A percentile compares a stretch with the other conserved stretches of the same genome.
phyloP scores from a whole-genome alignment of 1,140 invertebrate genomes.

The Lepidostoma basale region DNA sequence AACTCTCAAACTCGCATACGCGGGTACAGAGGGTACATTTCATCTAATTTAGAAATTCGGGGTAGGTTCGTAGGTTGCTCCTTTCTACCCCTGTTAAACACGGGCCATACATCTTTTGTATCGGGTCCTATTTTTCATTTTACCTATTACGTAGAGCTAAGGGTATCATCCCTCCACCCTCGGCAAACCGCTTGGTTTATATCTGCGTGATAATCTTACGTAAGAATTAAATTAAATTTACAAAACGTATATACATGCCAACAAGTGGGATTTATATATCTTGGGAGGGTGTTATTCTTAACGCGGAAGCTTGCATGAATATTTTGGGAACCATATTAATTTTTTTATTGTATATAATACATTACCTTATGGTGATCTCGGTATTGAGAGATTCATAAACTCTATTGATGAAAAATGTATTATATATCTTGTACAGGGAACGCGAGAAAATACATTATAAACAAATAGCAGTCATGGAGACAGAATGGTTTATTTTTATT shows the following conservation, averaged over 20 bases:
- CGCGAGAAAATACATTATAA: no score
- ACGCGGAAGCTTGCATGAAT: no score
- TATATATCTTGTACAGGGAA: no score
- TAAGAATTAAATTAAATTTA: slow-evolving; percentile 63
- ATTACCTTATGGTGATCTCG: no score
- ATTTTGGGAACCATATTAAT: neutral
- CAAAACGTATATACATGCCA: slow-evolving; percentile 26
- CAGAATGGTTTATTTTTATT: no score
- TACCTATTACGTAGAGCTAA: slow-evolving; percentile 42
- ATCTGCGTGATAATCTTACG: slow-evolving; percentile 61
- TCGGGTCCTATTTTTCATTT: slow-evolving; percentile 46
- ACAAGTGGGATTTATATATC: no score
- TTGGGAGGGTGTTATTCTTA: no score
- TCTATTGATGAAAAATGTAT: no score
- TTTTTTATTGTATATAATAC: neutral
- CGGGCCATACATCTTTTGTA: slow-evolving; percentile 44
- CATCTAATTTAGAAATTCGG: slow-evolving; percentile 32
- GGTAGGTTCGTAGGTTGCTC: neutral
- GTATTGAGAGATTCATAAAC: no score
- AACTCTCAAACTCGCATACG: no score
- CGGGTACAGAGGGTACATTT: no score
- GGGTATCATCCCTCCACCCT: slow-evolving; percentile 34
- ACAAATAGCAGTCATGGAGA: no score
- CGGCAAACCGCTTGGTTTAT: slow-evolving; percentile 48
- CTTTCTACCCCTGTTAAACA: slow-evolving; percentile 32